These are phyloP conservation scores for Atherinomorus stipes DNA, from an alignment of 2,113 vertebrate genomes.

Conservation along the genomic window DNA sequence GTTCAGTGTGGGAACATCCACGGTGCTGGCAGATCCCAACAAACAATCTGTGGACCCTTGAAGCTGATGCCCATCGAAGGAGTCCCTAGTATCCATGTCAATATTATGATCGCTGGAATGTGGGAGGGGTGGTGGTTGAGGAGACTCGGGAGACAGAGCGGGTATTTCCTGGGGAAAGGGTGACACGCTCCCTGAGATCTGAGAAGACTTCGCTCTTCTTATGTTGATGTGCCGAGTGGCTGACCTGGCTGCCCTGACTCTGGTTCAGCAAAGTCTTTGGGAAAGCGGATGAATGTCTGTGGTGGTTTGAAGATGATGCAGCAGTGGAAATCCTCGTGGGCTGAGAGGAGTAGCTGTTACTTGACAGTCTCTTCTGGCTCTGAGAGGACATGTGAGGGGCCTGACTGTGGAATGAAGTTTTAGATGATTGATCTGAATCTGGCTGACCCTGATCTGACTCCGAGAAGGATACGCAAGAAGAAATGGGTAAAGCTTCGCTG, in stretches of 20 bases:
- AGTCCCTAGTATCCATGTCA: conserved; percentile 58
- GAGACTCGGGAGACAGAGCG: conserved; percentile 74
- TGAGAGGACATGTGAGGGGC: conserved; percentile 48
- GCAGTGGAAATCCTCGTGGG: conserved; percentile 64
- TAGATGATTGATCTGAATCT: conserved; percentile 71
- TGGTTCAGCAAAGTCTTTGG: conserved; percentile 39
- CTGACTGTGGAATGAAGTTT: conserved; percentile 78
- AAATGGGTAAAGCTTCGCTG: conserved; percentile 62
- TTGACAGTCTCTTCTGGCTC: conserved; percentile 37
- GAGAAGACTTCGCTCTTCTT: conserved; percentile 63
- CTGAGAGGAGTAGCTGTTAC: conserved; percentile 63
- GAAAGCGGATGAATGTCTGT: conserved; percentile 63
- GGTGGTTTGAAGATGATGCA: conserved; percentile 38
- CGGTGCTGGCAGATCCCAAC: conserved; percentile 41
- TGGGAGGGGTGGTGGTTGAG: conserved; percentile 76
- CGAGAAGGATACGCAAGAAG: conserved; percentile 57
- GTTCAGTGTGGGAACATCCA: conserved; percentile 63
- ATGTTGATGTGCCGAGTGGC: conserved; percentile 59
- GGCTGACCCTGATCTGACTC: conserved; percentile 65
- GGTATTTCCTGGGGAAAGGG: conserved; percentile 56
- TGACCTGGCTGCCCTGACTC: conserved; percentile 59
- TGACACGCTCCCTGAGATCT: conserved; percentile 51
- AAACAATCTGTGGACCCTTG: conserved; percentile 35
- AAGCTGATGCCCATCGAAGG: conserved; percentile 37
- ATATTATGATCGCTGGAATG: conserved; percentile 86